A percentile compares a stretch with the other conserved stretches of the same genome.
Conservation (phyloP, 2,888 invertebrate genomes). For the Macrosiphum euphorbiae region DNA sequence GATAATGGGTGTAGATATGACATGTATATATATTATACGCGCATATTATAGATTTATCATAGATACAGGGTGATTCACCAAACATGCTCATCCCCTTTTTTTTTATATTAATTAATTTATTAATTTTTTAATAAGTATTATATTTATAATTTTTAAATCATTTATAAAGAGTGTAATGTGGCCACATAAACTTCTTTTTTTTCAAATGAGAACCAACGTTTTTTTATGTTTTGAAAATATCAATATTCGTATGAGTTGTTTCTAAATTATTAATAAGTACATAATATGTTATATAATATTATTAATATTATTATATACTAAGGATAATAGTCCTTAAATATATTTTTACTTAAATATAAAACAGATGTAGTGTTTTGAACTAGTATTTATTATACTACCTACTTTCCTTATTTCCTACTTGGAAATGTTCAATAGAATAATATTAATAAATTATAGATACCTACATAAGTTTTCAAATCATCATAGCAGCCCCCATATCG, state of each 20-base stretch:
- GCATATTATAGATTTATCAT: background rate
- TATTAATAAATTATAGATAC: background rate
- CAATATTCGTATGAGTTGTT: background rate
- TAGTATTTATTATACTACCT: background rate
- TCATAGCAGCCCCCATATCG: background rate
- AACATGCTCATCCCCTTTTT: background rate
- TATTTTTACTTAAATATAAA: background rate
- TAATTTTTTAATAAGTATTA: background rate
- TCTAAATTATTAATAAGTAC: background rate
- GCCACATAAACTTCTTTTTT: background rate
- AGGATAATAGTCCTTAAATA: background rate
- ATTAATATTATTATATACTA: background rate
- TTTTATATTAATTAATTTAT: background rate
- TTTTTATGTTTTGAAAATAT: background rate
- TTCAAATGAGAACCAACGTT: background rate
- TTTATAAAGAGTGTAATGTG: background rate
- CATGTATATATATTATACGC: background rate
- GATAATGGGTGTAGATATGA: conserved; percentile 56
- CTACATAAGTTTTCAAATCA: background rate
- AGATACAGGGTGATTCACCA: background rate
- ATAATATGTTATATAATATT: too few species aligned
- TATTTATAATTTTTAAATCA: background rate
- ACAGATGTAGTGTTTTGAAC: background rate
- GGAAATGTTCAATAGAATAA: background rate
- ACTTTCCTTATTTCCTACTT: background rate